phyloP scores from a whole-genome alignment of 2,797 vertebrate genomes.

The Myripristis jacobus region DNA sequence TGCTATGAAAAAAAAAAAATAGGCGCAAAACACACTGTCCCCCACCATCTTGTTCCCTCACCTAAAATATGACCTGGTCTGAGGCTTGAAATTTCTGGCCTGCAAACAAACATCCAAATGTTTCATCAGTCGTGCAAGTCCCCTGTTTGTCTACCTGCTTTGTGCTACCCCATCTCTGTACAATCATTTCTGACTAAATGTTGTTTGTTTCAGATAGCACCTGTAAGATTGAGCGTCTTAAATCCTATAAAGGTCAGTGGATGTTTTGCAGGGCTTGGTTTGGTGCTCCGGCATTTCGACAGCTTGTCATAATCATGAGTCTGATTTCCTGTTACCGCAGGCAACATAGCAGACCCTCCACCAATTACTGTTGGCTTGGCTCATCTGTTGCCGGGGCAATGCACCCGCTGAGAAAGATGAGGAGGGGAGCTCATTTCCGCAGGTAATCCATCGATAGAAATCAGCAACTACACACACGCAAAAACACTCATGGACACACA shows the following conservation, averaged over 20 bases:
- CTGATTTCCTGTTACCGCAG: conserved; percentile 24
- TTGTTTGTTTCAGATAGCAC: no score
- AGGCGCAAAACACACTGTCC: no score
- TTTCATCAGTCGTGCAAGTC: no score
- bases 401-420: conserved; percentile 4
- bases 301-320: neutral
- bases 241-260: conserved; percentile 4
- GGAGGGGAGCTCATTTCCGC: conserved; percentile 29
- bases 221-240: neutral
- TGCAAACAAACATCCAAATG: no score
- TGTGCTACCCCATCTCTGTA: no score
- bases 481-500: neutral
- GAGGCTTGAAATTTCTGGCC: no score
- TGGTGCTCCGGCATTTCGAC: conserved; percentile 3
- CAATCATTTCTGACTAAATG: no score
- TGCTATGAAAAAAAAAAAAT: no score
- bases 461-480: conserved; percentile 8
- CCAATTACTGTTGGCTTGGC: conserved; percentile 40
- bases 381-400: conserved; percentile 61
- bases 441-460: conserved; percentile 46
- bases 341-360: conserved; percentile 23
- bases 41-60: no score
- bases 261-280: neutral
- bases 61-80: no score
- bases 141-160: no score